Evolutionary conservation across 2,797 vertebrate genomes (phyloP), one percentile per base, ranked within the genome.

Genomic region (Gorsachius magnificus): DNA sequence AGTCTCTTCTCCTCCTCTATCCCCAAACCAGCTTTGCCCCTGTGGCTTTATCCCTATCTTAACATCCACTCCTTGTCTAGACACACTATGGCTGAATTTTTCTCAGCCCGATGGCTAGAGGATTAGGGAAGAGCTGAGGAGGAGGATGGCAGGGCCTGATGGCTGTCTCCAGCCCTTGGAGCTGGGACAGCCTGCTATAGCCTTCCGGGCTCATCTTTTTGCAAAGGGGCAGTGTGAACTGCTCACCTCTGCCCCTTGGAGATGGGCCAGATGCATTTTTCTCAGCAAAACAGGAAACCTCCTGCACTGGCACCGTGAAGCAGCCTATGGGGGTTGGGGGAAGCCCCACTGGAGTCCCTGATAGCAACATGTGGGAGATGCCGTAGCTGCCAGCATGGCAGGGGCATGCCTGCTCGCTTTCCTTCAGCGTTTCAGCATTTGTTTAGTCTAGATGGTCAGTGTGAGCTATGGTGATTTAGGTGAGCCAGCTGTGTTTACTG

Each of bases 311-410:
- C 13, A 41, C 46, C 54, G 29, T 68, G 69, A 57, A 77, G 29
- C 57, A 84, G 71, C 56, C 33, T 90, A 70, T 60, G 26, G 71
- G 71, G 29, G 16, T 36, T 4, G 0, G 48, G 41, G 36, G 20
- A 50, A 57, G 72, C 45, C 41, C 28, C 0, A 0, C 33, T 56
- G 61, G 29, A 78, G 65, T 83, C 83, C 29, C 54, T 29, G 8
- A 26, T 26, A 77, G 78, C 87, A 91, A 89, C 90, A 87, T 72
- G 93, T 94, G 54, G 64, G 81, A 90, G 71, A 93, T 46, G 72
- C 48, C 0, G 1, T 56, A 78, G 60, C 68, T 79, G 70, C 45
- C 53, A 60, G 53, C 54, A 13, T 43, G 7, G 1, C 48, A 50
- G 80, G 20, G 53, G 18, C 3, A 2, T 48, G 53, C 41, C 50